Evolutionary conservation across 64 coral and sea anemone species (phyloP), one percentile per base, ranked within the genome.

Genomic region (Montipora cactus): DNA sequence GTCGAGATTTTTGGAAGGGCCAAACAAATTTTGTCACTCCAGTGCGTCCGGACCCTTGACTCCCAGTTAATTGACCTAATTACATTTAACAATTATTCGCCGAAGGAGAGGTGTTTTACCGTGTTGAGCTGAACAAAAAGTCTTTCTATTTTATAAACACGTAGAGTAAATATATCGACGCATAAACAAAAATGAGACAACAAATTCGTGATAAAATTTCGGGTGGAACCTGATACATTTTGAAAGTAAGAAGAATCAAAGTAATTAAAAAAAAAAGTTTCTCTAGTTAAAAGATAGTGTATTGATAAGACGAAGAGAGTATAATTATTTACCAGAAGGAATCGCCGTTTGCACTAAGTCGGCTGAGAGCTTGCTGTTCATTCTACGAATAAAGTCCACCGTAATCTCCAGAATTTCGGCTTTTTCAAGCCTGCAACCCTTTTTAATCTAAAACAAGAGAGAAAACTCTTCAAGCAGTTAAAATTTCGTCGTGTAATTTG

Each of bases 341-440:
- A 51, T 86, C 3, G 8, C 4, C 19, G 66, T 44, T 46, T 70
- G 45, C 76, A 78, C 49, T 6, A 49, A 10, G 5, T 48, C 46
- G 76, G 14, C 47, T 13, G 45, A 14, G 13, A 48, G 67, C 19
- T 86, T 50, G 46, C 50, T 71, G 0, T 86, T 67, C 37, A 86
- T 48, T 72, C 15, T 86, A 8, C 67, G 64, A 23, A 86, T 86
- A 16, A 86, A 86, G 0, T 86, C 19, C n/a, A 86, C 82, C 15
- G 82, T 47, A 16, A 86, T 72, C 66, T 86, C 82, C 8, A 86
- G 47, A 21, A 86, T 86, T 86, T 86, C 82, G 1, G 66, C 82
- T 68, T 86, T 86, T 86, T 86, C 82, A 15, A 86, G 82, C n/a
- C 82, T 86, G 8, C 82, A 86, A 5, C 82, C 82, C 67, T 86